A percentile compares a stretch with the other conserved stretches of the same genome.
phyloP scores from a whole-genome alignment of 2,113 vertebrate species.

The Ameiurus melas region DNA sequence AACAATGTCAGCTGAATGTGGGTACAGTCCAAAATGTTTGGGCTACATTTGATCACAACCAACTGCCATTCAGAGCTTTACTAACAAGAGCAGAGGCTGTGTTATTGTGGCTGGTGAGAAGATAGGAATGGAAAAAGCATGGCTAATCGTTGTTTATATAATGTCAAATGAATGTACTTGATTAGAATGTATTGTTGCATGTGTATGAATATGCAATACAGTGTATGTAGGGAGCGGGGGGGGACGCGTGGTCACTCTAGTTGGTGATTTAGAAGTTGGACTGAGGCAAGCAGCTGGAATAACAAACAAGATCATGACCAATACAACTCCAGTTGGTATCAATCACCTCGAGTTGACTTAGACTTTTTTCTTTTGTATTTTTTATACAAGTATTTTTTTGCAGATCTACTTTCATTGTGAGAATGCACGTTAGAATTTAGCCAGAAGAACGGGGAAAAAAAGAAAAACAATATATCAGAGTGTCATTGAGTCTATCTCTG shows the following conservation, averaged over 20 bases:
- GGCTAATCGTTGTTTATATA: constrained; percentile 26
- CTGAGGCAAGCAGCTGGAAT: constrained; percentile 38
- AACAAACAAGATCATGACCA: constrained; percentile 27
- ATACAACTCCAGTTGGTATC: constrained; percentile 1
- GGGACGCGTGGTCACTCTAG: not conserved
- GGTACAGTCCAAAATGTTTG: not conserved
- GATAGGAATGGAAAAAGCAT: constrained; percentile 23
- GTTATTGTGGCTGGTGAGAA: constrained; percentile 16
- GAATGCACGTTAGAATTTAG: not conserved
- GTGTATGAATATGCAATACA: constrained; percentile 15
- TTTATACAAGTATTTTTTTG: no score
- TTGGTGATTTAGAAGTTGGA: constrained; percentile 37
- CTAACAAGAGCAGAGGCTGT: constrained; percentile 28
- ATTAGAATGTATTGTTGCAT: constrained; percentile 20
- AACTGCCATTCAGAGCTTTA: constrained; percentile 22
- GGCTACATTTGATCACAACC: constrained; percentile 12
- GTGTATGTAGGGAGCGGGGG: not conserved
- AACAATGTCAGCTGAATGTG: not conserved
- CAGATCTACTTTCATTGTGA: not conserved
- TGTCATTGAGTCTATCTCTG: constrained; percentile 24
- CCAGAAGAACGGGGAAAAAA: not conserved
- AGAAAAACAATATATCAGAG: constrained; percentile 25
- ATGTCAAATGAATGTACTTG: constrained; percentile 6
- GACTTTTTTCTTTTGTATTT: not conserved
- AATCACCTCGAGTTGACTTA: constrained; percentile 7